A percentile compares a stretch with the other conserved stretches of the same genome.
phyloP scores from a whole-genome alignment of 2,888 invertebrate species.

The Eurytoma californica region DNA sequence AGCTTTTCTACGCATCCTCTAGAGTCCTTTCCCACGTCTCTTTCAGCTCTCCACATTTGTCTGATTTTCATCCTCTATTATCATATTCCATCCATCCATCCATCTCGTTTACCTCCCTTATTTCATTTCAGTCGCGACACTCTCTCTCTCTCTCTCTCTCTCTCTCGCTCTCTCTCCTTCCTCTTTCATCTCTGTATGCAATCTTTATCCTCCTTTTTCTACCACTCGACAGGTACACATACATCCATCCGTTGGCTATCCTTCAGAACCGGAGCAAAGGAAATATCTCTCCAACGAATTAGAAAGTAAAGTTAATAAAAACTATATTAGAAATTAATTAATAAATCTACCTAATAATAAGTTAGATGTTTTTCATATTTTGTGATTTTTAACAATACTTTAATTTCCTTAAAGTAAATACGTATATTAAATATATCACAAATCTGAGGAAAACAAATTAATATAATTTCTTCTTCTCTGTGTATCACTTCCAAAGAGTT shows the following conservation, averaged over 20 bases:
- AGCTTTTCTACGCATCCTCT: constrained; percentile 15
- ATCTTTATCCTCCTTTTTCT: constrained; percentile 22
- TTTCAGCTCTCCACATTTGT: constrained; percentile 37
- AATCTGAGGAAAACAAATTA: too few relatives aligned
- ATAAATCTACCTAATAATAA: too few relatives aligned
- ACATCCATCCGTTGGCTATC: constrained; percentile 15
- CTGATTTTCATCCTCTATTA: constrained; percentile 53
- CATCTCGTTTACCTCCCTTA: constrained; percentile 41
- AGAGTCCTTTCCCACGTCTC: constrained; percentile 33
- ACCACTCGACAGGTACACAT: constrained; percentile 38
- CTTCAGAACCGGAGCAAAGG: constrained; percentile 10
- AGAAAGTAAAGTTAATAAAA: too few relatives aligned
- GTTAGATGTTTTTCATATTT: constrained; percentile 60
- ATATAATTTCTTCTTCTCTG: constrained; percentile 4
- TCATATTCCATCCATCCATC: constrained; percentile 46
- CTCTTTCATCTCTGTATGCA: neutral
- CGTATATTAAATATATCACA: too few relatives aligned
- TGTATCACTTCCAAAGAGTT: too few relatives aligned
- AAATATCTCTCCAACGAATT: constrained; percentile 36
- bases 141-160: neutral
- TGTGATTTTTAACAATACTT: constrained; percentile 21
- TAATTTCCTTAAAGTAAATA: too few relatives aligned
- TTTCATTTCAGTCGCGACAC: constrained; percentile 20
- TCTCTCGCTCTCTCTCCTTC: neutral
- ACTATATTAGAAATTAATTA: too few relatives aligned